These are phyloP conservation scores for Cnemophilus loriae DNA, from an alignment of 2,113 vertebrate species.

Conservation along the genomic window DNA sequence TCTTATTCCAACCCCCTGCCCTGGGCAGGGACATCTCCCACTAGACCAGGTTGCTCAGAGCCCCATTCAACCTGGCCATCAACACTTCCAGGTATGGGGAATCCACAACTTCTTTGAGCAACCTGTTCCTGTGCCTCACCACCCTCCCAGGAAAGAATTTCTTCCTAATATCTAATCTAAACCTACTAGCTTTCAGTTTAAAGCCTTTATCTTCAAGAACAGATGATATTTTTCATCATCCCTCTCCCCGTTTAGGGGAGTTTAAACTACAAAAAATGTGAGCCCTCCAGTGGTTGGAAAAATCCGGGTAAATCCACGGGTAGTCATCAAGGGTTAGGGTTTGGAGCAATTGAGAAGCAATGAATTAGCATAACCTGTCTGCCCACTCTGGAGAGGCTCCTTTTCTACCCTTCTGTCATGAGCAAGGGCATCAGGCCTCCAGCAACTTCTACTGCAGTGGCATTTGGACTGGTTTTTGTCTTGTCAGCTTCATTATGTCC, in stretches of 20 bases:
- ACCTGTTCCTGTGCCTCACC: background rate
- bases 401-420: background rate
- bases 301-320: background rate
- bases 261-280: background rate
- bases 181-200: background rate
- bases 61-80: background rate
- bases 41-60: background rate
- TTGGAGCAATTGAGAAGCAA: background rate
- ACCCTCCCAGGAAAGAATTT: background rate
- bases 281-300: background rate
- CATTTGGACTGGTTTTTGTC: background rate
- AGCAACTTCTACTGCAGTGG: background rate
- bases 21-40: background rate
- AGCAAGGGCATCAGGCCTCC: background rate
- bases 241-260: fast-evolving
- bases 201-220: background rate
- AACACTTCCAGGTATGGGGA: background rate
- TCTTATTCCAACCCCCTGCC: background rate
- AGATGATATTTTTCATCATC: background rate
- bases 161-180: background rate
- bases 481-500: background rate
- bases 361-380: background rate
- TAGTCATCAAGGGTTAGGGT: background rate
- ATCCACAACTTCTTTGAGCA: background rate
- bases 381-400: background rate